Evolutionary conservation across 1,140 invertebrate genomes (phyloP).

Genomic region (Globodera rostochiensis): DNA sequence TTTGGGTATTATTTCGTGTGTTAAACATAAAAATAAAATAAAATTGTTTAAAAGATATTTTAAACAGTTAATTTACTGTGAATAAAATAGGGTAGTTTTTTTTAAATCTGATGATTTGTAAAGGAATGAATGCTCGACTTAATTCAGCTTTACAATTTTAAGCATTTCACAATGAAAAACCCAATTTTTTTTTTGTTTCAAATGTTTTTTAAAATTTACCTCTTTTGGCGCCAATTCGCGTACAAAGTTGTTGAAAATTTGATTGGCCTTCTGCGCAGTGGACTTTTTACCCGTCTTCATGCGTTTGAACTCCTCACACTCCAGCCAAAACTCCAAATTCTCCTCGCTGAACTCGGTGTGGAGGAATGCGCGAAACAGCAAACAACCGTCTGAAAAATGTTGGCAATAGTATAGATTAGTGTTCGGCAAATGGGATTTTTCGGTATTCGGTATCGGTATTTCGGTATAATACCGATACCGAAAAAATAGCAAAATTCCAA

Average conservation of each 20-base stretch:
- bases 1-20: background rate
- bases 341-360: conserved; percentile 45
- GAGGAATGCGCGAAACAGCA: conserved; percentile 49
- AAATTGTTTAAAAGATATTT: too few relatives aligned
- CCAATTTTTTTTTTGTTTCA: background rate
- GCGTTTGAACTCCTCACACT: conserved; percentile 52
- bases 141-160: too few relatives aligned
- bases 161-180: background rate
- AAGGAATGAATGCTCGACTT: too few relatives aligned
- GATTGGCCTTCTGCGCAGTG: conserved; percentile 47
- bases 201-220: conserved; percentile 20
- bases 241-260: conserved; percentile 43
- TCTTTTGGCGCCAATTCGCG: conserved; percentile 47
- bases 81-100: too few relatives aligned
- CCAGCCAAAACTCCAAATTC: conserved; percentile 52
- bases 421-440: too few relatives aligned
- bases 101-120: too few relatives aligned
- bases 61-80: too few relatives aligned
- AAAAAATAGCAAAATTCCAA: too few relatives aligned
- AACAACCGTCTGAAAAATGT: conserved; percentile 39
- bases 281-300: conserved; percentile 46
- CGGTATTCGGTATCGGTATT: too few relatives aligned
- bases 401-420: too few relatives aligned
- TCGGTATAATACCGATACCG: too few relatives aligned
- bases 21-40: background rate